phyloP scores from a whole-genome alignment of 1,140 invertebrate species.

The Macrosteles quadrilineatus region DNA sequence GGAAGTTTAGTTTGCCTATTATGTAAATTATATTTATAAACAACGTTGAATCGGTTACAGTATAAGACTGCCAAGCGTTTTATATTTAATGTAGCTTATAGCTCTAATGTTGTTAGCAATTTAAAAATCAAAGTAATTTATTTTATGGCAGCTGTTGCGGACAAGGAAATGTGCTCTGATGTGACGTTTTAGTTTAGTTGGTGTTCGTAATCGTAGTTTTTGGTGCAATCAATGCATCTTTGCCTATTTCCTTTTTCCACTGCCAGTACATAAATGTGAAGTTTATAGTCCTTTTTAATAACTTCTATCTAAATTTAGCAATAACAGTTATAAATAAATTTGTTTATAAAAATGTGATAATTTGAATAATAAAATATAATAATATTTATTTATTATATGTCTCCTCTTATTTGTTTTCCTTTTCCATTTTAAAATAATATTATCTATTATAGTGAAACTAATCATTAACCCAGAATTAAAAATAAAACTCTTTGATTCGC shows the following conservation, averaged over 20 bases:
- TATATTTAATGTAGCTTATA: constrained; percentile 38
- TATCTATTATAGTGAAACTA: too few species aligned
- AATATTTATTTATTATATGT: background rate
- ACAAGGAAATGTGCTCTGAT: constrained; percentile 16
- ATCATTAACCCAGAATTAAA: too few species aligned
- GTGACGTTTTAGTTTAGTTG: background rate
- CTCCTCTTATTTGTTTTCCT: background rate
- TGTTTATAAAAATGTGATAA: background rate
- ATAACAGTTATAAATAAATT: background rate
- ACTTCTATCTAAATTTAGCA: constrained; percentile 2
- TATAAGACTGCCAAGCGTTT: constrained; percentile 39
- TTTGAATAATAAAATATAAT: constrained; percentile 18
- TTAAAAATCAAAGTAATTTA: background rate
- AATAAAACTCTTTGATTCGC: too few species aligned
- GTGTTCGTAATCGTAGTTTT: background rate
- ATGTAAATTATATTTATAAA: constrained; percentile 29
- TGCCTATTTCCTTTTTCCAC: constrained; percentile 4
- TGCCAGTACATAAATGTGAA: too few species aligned
- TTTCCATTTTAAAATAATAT: too few species aligned
- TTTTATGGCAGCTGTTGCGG: background rate
- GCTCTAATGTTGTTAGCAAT: constrained; percentile 32
- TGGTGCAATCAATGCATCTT: background rate
- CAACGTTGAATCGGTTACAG: constrained; percentile 37
- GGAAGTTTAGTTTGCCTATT: background rate
- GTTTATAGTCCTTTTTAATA: background rate